Conservation (phyloP, 2,113 vertebrate species). For the Eubucco bourcierii region DNA sequence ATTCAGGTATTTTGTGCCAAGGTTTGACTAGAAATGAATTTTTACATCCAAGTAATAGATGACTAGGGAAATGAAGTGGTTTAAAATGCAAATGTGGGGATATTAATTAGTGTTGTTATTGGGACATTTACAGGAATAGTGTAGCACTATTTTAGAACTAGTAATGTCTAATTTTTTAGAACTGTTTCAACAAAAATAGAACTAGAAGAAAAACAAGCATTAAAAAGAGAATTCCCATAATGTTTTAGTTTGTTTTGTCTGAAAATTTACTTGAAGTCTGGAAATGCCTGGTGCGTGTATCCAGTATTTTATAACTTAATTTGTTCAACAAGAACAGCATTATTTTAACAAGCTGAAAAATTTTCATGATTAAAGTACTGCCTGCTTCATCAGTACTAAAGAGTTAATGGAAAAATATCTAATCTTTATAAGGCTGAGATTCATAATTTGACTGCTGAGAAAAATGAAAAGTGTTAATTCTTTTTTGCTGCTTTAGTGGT, state of each 20-base stretch:
- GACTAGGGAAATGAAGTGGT: constrained; percentile 30
- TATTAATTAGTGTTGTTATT: constrained; percentile 58
- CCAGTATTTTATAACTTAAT: constrained; percentile 67
- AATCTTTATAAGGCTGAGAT: constrained; percentile 39
- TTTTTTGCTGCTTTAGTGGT: constrained; percentile 29
- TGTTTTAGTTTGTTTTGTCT: constrained; percentile 64
- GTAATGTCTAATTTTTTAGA: constrained; percentile 39
- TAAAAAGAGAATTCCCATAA: constrained; percentile 35
- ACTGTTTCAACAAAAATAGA: constrained; percentile 48
- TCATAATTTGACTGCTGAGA: constrained; percentile 9
- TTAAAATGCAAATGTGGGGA: constrained; percentile 64
- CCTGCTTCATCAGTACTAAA: constrained; percentile 37
- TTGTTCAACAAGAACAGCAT: constrained; percentile 50
- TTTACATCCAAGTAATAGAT: constrained; percentile 48
- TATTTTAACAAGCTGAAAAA: constrained; percentile 70
- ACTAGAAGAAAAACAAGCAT: constrained; percentile 41
- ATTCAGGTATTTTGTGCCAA: constrained; percentile 48
- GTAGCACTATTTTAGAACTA: constrained; percentile 23
- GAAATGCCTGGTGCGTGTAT: constrained; percentile 60
- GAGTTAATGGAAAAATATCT: constrained; percentile 42
- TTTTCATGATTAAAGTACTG: constrained; percentile 59
- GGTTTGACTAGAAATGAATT: constrained; percentile 52
- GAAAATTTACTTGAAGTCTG: constrained; percentile 64
- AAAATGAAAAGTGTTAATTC: constrained; percentile 51
- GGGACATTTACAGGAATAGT: constrained; percentile 29